Base-by-base conservation (phyloP, 2,797 vertebrate genomes). In the Saxicola maurus region DNA sequence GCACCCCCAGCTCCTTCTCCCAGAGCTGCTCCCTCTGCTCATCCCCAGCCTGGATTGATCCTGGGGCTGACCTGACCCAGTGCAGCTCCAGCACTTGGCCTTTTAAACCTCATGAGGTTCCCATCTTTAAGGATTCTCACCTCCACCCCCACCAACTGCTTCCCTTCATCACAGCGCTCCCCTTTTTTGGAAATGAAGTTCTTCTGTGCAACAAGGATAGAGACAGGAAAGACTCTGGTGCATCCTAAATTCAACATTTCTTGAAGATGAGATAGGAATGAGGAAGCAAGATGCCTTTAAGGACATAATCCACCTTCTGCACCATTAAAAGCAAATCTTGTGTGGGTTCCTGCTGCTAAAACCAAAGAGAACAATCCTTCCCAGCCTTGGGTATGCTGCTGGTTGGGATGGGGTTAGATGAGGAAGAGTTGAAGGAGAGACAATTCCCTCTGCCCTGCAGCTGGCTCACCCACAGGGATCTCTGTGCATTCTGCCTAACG, bases 351-450 rank as follows among this genome's bases (percentile, higher is more conserved):
- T 66, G 43, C 35, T 53, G 35, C 40, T 72, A 15, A 7, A 2
- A 13, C 5, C 18, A 57, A 61, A 12, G 15, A 9, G 11, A 69
- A 61, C 4, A 49, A n/a, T 17, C 24, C 8, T 65, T 64, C n/a
- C 19, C 0, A 0, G 17, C 18, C n/a, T 17, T 3, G 1, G 13
- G 28, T 31, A 31, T 0, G 2, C 18, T 31, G 40, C 38, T 10
- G 15, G 30, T 42, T 62, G 27, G 52, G 46, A 53, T 37, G 37
- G 20, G 20, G 43, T 62, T 57, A 49, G 11, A 28, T 1, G 6
- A 67, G 13, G 37, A 81, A 71, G 33, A 56, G 64, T 1, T 52
- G 55, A 52, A 56, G 60, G 46, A 72, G 7, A 43, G 18, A 68
- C 8, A 75, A 56, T 5, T 51, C 33, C 38, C 43, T 52, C 2